A percentile compares a stretch with the other conserved stretches of the same genome.
phyloP scores from a whole-genome alignment of 37 sponge, comb jelly and placozoan genomes.

The Hormiphora californensis region DNA sequence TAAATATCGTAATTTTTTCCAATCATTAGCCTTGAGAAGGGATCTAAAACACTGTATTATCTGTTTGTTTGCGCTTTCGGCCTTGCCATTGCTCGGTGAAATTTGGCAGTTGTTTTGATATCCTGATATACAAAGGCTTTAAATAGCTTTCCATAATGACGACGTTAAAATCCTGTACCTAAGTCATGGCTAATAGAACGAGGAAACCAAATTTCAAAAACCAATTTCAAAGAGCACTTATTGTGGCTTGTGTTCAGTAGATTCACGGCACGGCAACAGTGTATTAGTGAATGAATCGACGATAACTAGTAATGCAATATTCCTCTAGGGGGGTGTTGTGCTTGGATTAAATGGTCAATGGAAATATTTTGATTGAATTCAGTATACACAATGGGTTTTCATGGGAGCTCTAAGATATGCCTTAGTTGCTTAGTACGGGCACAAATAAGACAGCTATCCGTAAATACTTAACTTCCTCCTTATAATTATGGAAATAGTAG shows the following conservation, averaged over 20 bases:
- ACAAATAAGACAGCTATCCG: constrained; percentile 8
- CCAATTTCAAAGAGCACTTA: not conserved
- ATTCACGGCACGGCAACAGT: not conserved
- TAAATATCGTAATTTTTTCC: not conserved
- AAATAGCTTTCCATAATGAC: not conserved
- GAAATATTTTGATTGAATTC: not conserved
- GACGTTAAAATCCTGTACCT: not conserved
- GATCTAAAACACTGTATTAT: not conserved
- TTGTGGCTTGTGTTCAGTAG: not conserved
- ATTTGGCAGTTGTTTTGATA: constrained; percentile 9
- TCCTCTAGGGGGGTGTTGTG: not conserved
- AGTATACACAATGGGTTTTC: not conserved
- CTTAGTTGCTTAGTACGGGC: not conserved
- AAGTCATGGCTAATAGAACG: not conserved
- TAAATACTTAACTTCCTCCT: not conserved
- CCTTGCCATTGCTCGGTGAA: not conserved
- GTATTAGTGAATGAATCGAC: not conserved
- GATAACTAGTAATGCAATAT: not conserved
- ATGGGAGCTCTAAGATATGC: not conserved
- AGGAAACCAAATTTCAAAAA: not conserved
- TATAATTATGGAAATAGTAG: not conserved
- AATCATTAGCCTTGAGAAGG: not conserved
- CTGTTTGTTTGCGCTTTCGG: not conserved
- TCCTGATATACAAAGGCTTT: constrained; percentile 6
- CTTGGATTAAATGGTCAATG: not conserved